Evolutionary conservation across 1,140 invertebrate species (phyloP).

Genomic region (Ceratina japonica): DNA sequence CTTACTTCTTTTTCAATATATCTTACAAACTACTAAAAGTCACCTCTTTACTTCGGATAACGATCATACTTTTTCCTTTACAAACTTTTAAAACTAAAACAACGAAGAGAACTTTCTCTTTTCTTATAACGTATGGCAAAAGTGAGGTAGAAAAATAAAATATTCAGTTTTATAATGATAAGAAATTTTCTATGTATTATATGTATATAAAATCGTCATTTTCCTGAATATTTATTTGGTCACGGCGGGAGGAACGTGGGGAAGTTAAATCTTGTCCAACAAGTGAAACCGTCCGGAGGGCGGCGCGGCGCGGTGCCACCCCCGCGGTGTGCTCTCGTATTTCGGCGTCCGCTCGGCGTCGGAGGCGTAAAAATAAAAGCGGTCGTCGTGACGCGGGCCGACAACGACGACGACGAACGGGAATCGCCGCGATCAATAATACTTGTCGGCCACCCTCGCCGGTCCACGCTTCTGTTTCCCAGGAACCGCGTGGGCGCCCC

Average conservation of each 20-base stretch:
- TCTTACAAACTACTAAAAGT: too few species aligned
- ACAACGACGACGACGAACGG: slow-evolving; percentile 41
- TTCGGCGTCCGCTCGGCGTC: neutral
- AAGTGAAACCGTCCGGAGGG: neutral
- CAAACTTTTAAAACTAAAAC: too few species aligned
- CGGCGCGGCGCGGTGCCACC: neutral
- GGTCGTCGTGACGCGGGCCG: slow-evolving; percentile 39
- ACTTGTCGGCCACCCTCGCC: slow-evolving; percentile 35
- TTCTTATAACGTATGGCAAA: too few species aligned
- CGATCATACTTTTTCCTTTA: too few species aligned
- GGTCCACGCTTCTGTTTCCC: slow-evolving; percentile 41
- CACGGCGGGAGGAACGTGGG: neutral
- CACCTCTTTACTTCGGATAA: too few species aligned
- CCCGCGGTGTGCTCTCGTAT: neutral
- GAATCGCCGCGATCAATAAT: slow-evolving; percentile 50
- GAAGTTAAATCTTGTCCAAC: neutral
- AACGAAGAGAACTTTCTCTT: too few species aligned
- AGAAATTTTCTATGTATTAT: too few species aligned
- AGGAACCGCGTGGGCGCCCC: slow-evolving; percentile 35
- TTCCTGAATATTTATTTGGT: neutral
- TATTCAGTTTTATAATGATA: too few species aligned
- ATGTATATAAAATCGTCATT: neutral
- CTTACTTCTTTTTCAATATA: too few species aligned
- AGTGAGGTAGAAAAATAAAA: too few species aligned
- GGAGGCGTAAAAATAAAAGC: slow-evolving; percentile 30